phyloP scores from a whole-genome alignment of 2,113 vertebrate species.

The Notarius lentiginosus region DNA sequence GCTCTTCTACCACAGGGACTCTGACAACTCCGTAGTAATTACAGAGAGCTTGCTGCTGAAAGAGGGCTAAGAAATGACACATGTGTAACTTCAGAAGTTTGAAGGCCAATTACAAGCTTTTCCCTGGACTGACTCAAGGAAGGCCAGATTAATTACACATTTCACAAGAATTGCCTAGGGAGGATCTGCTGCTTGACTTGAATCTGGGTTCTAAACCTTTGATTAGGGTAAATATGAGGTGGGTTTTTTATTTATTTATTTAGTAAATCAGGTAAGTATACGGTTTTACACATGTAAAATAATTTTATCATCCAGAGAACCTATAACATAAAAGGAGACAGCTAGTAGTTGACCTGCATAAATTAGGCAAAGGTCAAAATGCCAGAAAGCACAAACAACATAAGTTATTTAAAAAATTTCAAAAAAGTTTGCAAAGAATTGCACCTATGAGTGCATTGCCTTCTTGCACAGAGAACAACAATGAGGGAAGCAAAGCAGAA shows the following conservation, averaged over 20 bases:
- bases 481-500: neutral
- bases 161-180: slow-evolving; percentile 57
- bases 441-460: neutral
- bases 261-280: neutral
- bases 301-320: neutral
- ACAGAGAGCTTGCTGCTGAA: slow-evolving; percentile 25
- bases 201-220: slow-evolving; percentile 28
- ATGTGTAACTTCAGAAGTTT: slow-evolving; percentile 42
- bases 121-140: slow-evolving; percentile 52
- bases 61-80: slow-evolving; percentile 8
- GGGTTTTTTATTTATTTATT: neutral
- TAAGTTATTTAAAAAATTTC: too few species aligned
- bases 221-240: neutral
- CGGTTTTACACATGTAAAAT: neutral
- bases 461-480: neutral
- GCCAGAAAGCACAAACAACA: neutral
- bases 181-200: slow-evolving; percentile 51
- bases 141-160: slow-evolving; percentile 69
- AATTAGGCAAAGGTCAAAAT: neutral
- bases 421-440: neutral
- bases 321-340: neutral
- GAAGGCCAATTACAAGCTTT: slow-evolving; percentile 60
- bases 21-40: slow-evolving; percentile 39
- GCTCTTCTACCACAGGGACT: slow-evolving; percentile 39
- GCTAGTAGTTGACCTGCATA: neutral